A percentile compares a stretch with the other conserved stretches of the same genome.
Conservation (phyloP, 2,888 invertebrate genomes). For the Steromphala cineraria region DNA sequence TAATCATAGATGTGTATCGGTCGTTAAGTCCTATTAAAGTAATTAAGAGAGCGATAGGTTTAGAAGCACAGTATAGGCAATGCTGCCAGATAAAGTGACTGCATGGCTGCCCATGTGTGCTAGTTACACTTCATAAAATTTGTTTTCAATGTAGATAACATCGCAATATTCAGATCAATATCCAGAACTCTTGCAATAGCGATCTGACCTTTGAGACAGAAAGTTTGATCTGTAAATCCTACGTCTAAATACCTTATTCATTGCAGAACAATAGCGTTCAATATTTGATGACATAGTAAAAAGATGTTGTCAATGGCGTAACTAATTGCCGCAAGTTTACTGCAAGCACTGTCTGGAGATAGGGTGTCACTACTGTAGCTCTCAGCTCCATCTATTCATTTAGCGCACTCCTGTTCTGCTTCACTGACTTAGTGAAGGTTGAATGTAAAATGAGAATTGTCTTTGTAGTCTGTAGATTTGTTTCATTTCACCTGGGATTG, state of each 20-base stretch:
- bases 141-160: neutral
- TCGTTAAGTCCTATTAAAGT: too few species aligned
- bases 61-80: too few species aligned
- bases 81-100: too few species aligned
- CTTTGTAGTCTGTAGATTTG: neutral
- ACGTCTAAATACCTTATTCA: too few species aligned
- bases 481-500: neutral
- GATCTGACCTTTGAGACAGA: too few species aligned
- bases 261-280: neutral
- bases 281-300: neutral
- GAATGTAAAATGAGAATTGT: slow-evolving; percentile 4
- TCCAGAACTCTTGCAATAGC: neutral
- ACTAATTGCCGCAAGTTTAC: neutral
- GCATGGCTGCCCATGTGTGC: neutral
- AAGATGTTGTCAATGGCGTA: neutral
- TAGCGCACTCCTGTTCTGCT: neutral
- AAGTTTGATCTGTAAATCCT: too few species aligned
- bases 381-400: neutral
- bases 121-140: neutral
- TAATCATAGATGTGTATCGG: too few species aligned
- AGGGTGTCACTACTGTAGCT: neutral
- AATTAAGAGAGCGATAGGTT: too few species aligned
- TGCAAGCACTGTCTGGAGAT: neutral
- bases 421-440: neutral
- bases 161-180: neutral